Base-by-base conservation (phyloP, 2,113 vertebrate species). In the Antechinus flavipes region DNA sequence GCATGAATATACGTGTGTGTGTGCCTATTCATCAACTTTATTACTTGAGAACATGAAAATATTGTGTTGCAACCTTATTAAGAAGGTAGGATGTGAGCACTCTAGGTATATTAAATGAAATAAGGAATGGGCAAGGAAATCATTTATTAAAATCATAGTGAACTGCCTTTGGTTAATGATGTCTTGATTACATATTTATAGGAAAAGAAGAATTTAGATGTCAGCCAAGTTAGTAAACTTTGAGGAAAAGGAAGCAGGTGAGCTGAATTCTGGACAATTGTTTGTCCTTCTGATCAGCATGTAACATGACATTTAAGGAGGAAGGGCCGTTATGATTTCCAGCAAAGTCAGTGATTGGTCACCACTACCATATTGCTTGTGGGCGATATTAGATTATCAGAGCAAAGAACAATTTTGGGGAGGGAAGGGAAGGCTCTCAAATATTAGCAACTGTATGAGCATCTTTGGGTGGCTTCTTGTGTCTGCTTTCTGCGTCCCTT, bases 101-200 rank as follows among this genome's bases (percentile, higher is more conserved):
- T 90, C 50, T 50, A 93, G 58, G 35, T 53, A 68, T 58, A 7
- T 61, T 46, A 54, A 35, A n/a, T 35, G 76, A 95, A 50, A 94
- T 89, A 50, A 58, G 56, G 5, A 68, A 24, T 19, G n/a, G 93
- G 50, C 76, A 93, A 91, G 52, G 93, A 92, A 91, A 76, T 58
- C 52, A 24, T 89, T 93, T 11, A 93, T 42, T 95, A 35, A 84
- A 26, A 25, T 58, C 35, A 53, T 30, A 56, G 89, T 93, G 19
- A 90, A 27, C 94, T 90, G 89, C 89, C 89, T 93, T 10, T 47
- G 90, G 61, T 52, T 46, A 90, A 56, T 91, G 23, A 90, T 10
- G 23, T 92, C 90, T 61, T 92, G 89, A 56, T 96, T 93, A 92
- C 23, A 56, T 95, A 35, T 35, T 30, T 68, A 68, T 68, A 68